Conservation (phyloP, 2,797 vertebrate genomes). For the Pseudochirops corinnae region DNA sequence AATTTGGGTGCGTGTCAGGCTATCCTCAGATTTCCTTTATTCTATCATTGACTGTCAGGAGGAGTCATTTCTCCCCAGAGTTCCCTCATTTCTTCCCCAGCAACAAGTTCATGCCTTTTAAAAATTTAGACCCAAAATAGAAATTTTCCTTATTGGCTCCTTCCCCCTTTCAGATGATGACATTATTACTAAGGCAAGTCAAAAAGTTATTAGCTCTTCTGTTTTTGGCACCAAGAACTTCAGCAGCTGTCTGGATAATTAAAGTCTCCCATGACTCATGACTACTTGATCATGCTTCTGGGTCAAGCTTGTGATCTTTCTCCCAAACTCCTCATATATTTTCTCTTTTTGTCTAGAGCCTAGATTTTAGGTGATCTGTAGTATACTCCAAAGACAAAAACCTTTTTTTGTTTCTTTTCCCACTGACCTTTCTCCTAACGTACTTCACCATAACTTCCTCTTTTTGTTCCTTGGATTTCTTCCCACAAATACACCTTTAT, state of each 20-base stretch:
- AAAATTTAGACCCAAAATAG: not conserved
- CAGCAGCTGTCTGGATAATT: not conserved
- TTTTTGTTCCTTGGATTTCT: not conserved
- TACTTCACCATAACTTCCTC: not conserved
- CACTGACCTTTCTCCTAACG: not conserved
- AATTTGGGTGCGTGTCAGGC: not conserved
- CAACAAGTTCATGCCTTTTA: not conserved
- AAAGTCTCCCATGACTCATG: not conserved
- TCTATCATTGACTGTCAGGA: not conserved
- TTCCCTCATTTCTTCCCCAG: not conserved
- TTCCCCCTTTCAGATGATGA: not conserved
- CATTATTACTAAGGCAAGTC: not conserved
- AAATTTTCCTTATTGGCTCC: not conserved
- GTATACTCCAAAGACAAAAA: not conserved
- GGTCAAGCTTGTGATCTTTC: not conserved
- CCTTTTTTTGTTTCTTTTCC: not conserved
- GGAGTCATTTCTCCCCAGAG: not conserved
- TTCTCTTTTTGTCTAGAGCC: not conserved
- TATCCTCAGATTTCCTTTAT: not conserved
- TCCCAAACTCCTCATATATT: not conserved
- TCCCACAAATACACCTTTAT: not conserved
- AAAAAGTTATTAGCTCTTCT: not conserved
- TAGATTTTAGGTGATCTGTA: not conserved
- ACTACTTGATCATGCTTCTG: not conserved
- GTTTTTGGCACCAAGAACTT: not conserved